These are phyloP conservation scores for Eupithecia exiguata DNA, from an alignment of 2,888 invertebrate species.

Conservation along the genomic window DNA sequence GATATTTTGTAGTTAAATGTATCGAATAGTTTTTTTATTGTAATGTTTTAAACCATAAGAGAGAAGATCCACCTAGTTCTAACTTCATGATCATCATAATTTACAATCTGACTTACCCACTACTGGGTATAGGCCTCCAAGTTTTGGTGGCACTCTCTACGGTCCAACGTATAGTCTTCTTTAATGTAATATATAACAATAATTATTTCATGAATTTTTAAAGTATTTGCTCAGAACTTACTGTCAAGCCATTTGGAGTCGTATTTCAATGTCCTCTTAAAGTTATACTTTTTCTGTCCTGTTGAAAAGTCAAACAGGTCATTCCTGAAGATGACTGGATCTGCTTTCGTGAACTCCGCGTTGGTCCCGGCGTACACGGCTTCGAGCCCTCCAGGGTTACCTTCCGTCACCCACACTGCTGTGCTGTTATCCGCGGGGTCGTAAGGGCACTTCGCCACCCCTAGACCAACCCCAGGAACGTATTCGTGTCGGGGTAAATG, in stretches of 20 bases:
- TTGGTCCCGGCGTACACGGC: conserved; percentile 89
- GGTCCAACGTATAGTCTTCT: background rate
- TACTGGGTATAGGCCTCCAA: background rate
- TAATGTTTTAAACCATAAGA: no score
- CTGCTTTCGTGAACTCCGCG: conserved; percentile 88
- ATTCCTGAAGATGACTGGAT: conserved; percentile 88
- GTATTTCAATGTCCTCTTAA: conserved; percentile 87
- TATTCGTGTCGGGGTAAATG: conserved; percentile 84
- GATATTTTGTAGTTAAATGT: background rate
- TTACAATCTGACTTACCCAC: background rate
- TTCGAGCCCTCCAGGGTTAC: conserved; percentile 86
- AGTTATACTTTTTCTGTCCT: conserved; percentile 84
- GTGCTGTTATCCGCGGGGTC: conserved; percentile 90
- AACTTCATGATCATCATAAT: background rate
- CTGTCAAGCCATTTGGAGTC: conserved; percentile 90
- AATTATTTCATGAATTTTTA: no score
- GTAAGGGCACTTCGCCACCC: conserved; percentile 88
- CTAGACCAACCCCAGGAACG: conserved; percentile 86
- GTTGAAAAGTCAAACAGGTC: conserved; percentile 85
- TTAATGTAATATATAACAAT: no score
- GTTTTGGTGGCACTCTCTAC: background rate
- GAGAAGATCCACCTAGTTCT: no score
- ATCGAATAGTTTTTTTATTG: background rate
- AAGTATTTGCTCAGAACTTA: conserved; percentile 67
- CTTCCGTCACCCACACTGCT: conserved; percentile 87